Conservation (phyloP, 2,113 vertebrate species). For the Gambusia holbrooki region DNA sequence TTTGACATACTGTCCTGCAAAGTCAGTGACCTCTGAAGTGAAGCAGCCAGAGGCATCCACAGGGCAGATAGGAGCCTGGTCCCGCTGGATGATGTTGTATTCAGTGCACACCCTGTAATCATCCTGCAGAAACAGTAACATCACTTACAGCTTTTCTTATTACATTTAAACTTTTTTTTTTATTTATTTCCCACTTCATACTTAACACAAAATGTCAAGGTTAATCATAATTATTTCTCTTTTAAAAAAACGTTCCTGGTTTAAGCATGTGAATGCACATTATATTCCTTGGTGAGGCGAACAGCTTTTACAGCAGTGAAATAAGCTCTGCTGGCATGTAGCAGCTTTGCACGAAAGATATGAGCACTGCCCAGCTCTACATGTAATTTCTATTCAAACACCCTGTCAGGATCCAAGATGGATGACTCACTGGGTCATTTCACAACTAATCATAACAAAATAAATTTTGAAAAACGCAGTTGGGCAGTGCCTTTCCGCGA, state of each 20-base stretch:
- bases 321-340: conserved; percentile 58
- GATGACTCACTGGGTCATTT: conserved; percentile 39
- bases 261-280: conserved; percentile 44
- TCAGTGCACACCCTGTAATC: conserved; percentile 94
- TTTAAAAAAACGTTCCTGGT: conserved; percentile 4
- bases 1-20: conserved; percentile 97
- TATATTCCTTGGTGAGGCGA: conserved; percentile 47
- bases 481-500: background rate
- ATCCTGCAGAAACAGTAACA: conserved; percentile 80
- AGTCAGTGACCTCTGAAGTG: conserved; percentile 92
- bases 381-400: conserved; percentile 63
- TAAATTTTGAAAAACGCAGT: conserved; percentile 44
- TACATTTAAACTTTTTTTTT: background rate
- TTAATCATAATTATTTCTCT: background rate
- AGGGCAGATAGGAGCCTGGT: conserved; percentile 92
- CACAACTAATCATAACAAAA: conserved; percentile 29
- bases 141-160: conserved; percentile 15
- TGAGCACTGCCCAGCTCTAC: conserved; percentile 44
- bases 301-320: conserved; percentile 49
- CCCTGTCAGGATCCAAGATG: conserved; percentile 54
- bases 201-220: background rate
- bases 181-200: background rate
- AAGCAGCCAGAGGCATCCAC: conserved; percentile 95
- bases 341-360: conserved; percentile 61
- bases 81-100: conserved; percentile 91